These are phyloP conservation scores for Aspidapion aeneum DNA, from an alignment of 2,888 invertebrate genomes.

Conservation along the genomic window DNA sequence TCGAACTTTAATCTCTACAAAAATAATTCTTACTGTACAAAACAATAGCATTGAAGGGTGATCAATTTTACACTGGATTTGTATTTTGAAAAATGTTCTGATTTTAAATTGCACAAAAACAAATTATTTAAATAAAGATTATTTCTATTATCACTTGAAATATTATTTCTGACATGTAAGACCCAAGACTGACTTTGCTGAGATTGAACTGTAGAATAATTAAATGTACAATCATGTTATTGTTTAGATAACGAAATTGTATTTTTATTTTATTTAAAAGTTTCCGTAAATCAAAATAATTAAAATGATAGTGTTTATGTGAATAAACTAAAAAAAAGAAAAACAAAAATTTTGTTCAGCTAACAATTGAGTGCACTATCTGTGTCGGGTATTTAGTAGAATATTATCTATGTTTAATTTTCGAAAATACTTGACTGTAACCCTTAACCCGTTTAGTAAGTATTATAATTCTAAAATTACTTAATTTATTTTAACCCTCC, in stretches of 20 bases:
- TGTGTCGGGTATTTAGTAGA: too few relatives aligned
- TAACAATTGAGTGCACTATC: too few relatives aligned
- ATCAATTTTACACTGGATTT: neutral
- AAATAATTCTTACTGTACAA: neutral
- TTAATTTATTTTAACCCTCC: too few relatives aligned
- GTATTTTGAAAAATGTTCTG: neutral
- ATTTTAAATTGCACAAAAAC: neutral
- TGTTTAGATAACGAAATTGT: neutral
- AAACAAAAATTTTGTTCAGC: too few relatives aligned
- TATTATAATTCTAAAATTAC: too few relatives aligned
- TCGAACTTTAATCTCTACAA: neutral
- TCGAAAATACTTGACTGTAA: too few relatives aligned
- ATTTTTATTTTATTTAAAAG: neutral
- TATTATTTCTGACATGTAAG: neutral
- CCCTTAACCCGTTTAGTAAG: too few relatives aligned
- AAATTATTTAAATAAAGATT: neutral
- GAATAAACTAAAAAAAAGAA: too few relatives aligned
- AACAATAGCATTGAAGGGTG: neutral
- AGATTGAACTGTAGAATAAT: neutral
- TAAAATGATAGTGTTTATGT: neutral
- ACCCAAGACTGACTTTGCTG: too few relatives aligned
- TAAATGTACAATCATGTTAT: neutral
- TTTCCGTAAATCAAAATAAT: neutral
- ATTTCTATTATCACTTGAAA: too few relatives aligned
- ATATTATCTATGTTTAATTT: too few relatives aligned